Evolutionary conservation across 2,888 invertebrate genomes (phyloP).

Genomic region (Xestia ashworthii): DNA sequence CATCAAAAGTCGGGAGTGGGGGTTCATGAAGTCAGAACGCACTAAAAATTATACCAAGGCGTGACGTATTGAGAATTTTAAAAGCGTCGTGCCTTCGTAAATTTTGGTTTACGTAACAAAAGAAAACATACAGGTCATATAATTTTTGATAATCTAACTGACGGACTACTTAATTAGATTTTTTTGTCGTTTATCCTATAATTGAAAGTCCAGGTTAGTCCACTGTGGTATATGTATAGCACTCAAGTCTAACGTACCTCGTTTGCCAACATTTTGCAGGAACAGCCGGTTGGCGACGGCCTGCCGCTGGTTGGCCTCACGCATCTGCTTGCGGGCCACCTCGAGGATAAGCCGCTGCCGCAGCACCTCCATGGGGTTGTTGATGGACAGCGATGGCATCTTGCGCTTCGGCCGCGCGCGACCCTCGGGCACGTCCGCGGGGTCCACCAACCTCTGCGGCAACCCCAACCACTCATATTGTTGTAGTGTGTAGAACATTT

Average conservation of each 20-base stretch:
- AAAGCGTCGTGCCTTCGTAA: too few relatives aligned
- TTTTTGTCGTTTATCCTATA: too few relatives aligned
- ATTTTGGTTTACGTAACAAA: too few relatives aligned
- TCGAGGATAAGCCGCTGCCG: conserved; percentile 95
- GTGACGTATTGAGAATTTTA: too few relatives aligned
- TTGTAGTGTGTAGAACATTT: conserved; percentile 34
- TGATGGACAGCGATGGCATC: conserved; percentile 95
- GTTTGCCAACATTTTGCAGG: conserved; percentile 94
- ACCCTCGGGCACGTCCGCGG: conserved; percentile 74
- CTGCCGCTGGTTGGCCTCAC: conserved; percentile 93
- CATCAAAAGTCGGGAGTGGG: too few relatives aligned
- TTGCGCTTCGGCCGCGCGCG: conserved; percentile 90
- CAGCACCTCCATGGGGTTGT: conserved; percentile 96
- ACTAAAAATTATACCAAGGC: too few relatives aligned
- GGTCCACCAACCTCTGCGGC: conserved; percentile 76
- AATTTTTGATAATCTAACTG: too few relatives aligned
- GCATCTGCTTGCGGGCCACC: conserved; percentile 95
- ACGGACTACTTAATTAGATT: too few relatives aligned
- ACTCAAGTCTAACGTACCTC: conserved; percentile 80
- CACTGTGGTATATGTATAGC: background rate
- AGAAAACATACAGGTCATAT: too few relatives aligned
- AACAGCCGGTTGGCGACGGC: conserved; percentile 94
- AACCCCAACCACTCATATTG: conserved; percentile 55
- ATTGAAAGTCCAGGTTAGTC: background rate
- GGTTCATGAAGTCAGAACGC: too few relatives aligned